Conservation (phyloP, 2,113 vertebrate species). For the Coregonus clupeaformis region DNA sequence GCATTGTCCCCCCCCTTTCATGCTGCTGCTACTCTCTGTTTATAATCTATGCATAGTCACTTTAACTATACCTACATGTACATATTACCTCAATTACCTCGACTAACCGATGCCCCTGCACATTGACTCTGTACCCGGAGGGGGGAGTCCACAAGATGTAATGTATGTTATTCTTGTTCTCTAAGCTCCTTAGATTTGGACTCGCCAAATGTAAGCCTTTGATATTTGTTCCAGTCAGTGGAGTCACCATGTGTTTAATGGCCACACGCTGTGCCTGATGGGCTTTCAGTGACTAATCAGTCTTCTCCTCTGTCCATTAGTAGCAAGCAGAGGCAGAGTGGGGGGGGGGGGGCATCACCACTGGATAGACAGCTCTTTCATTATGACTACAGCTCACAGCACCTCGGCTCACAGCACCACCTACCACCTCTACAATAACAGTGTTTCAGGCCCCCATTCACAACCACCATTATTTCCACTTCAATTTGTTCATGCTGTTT, state of each 20-base stretch:
- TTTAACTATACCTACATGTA: too few relatives aligned
- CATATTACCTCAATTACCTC: too few relatives aligned
- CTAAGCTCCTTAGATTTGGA: background rate
- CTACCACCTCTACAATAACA: too few relatives aligned
- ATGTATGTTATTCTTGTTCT: background rate
- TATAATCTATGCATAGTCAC: too few relatives aligned
- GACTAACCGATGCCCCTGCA: too few relatives aligned
- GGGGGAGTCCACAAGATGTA: too few relatives aligned
- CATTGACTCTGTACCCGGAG: too few relatives aligned
- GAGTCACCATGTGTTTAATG: background rate
- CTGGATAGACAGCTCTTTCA: background rate
- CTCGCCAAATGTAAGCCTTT: background rate
- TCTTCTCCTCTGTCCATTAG: constrained; percentile 1
- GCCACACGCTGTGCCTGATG: background rate
- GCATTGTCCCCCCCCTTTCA: too few relatives aligned
- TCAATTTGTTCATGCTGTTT: background rate
- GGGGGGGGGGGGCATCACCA: background rate
- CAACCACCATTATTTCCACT: background rate
- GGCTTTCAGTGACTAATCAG: constrained; percentile 2
- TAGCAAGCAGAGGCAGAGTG: background rate
- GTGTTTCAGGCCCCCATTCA: too few relatives aligned
- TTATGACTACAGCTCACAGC: background rate
- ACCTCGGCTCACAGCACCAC: too few relatives aligned
- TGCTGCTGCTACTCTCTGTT: too few relatives aligned
- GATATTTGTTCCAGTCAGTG: too few relatives aligned